Conservation (phyloP, 2,888 invertebrate species). For the Pseudolycoriella hygida region DNA sequence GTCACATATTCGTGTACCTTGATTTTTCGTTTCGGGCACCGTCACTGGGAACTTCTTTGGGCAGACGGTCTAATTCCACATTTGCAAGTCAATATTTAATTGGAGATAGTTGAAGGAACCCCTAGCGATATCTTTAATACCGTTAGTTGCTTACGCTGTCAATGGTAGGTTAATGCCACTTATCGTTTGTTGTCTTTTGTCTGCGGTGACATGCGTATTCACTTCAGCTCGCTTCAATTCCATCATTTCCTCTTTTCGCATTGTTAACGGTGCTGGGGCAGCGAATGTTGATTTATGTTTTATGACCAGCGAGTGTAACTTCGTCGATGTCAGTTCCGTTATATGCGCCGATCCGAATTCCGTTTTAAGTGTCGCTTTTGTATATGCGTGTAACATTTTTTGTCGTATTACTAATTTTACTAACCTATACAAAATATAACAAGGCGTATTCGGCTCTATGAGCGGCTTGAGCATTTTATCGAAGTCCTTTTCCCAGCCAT, state of each 20-base stretch:
- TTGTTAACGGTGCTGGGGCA: slow-evolving; percentile 80
- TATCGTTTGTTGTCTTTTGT: slow-evolving; percentile 74
- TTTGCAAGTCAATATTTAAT: slow-evolving; percentile 65
- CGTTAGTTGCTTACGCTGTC: slow-evolving; percentile 57
- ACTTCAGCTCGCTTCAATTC: slow-evolving; percentile 57
- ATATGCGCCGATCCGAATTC: slow-evolving; percentile 92
- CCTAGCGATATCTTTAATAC: slow-evolving; percentile 52
- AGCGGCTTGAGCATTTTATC: slow-evolving; percentile 53
- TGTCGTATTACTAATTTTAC: slow-evolving; percentile 61
- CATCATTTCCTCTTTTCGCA: slow-evolving; percentile 68
- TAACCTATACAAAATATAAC: slow-evolving; percentile 68
- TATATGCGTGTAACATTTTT: slow-evolving; percentile 97
- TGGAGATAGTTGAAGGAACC: slow-evolving; percentile 80
- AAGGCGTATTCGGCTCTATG: slow-evolving; percentile 65
- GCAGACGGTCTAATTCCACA: slow-evolving; percentile 48
- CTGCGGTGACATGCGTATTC: slow-evolving; percentile 58
- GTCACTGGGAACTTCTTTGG: slow-evolving; percentile 64
- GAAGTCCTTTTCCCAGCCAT: slow-evolving; percentile 74
- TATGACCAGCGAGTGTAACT: slow-evolving; percentile 63
- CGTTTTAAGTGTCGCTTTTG: slow-evolving; percentile 88
- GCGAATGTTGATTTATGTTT: slow-evolving; percentile 56
- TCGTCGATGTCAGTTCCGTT: slow-evolving; percentile 56
- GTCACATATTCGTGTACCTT: too few relatives aligned
- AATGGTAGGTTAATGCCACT: slow-evolving; percentile 84
- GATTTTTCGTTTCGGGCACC: too few relatives aligned